Evolutionary conservation across 2,888 invertebrate genomes (phyloP), one percentile per base, ranked within the genome.

Genomic region (Drosophila mettleri): DNA sequence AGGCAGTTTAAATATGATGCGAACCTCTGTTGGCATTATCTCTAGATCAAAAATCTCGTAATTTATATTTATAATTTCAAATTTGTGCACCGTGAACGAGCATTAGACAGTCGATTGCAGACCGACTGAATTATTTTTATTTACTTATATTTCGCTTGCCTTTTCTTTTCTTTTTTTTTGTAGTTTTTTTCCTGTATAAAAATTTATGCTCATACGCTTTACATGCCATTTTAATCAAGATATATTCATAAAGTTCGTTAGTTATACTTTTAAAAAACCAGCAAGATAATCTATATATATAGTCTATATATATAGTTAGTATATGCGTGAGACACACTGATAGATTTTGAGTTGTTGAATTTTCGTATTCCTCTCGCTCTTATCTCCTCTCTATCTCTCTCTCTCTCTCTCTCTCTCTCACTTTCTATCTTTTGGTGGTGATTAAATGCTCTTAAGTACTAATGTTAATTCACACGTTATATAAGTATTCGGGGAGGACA

Each of bases 181-280:
- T 49, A n/a, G n/a, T n/a, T n/a, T n/a, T 64, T 52, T 52, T 48
- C 48, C 58, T 78, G 46, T 78, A 78, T 78, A 74, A 62, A 71
- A 78, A 68, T 65, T 64, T 60, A 60, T 36, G n/a, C 24, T 27
- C 22, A 14, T 10, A 10, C 52, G 38, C 29, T 46, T 61, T 34
- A 43, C 33, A 60, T 45, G 49, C 45, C 39, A 27, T 48, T 53
- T 31, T 48, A 57, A 34, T 58, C 33, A 9, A 61, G 34, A 27
- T 57, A 70, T 61, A 70, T 65, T 54, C 39, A 48, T 61, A 39
- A 49, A 53, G 65, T 75, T 53, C 54, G 46, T 31, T 57, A 58
- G 68, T 58, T 53, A 48, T 53, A 27, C 18, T 34, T 68, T 53
- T 51, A 77, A 64, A 76, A 61, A 63, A 77, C 67, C 67, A 75